A percentile compares a stretch with the other conserved stretches of the same genome.
Conservation (phyloP, 2,888 invertebrate species). For the Noctuana brunneofusca region DNA sequence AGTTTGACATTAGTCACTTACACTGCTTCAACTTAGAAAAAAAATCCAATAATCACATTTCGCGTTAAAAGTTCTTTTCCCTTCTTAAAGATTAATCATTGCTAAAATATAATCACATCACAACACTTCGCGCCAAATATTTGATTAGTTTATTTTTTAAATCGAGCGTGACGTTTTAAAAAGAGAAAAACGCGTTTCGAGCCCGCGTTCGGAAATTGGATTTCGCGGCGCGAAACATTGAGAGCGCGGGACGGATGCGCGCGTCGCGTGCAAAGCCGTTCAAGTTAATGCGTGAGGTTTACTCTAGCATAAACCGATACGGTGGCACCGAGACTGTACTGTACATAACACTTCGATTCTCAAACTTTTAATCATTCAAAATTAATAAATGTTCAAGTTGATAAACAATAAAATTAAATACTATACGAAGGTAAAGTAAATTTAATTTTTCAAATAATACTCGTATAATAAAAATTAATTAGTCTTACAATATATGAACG, state of each 20-base stretch:
- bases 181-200: slow-evolving; percentile 27
- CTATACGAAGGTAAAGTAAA: too few species aligned
- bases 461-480: too few species aligned
- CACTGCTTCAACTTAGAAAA: slow-evolving; percentile 28
- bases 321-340: slow-evolving; percentile 36
- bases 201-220: slow-evolving; percentile 47
- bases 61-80: background rate
- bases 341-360: slow-evolving; percentile 40
- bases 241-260: slow-evolving; percentile 65
- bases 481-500: too few species aligned
- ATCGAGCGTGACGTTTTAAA: slow-evolving; percentile 27
- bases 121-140: slow-evolving; percentile 30
- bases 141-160: slow-evolving; percentile 37
- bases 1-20: slow-evolving; percentile 37
- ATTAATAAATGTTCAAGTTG: background rate
- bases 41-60: slow-evolving; percentile 20
- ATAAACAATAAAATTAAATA: too few species aligned
- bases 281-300: slow-evolving; percentile 64
- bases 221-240: slow-evolving; percentile 67
- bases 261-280: slow-evolving; percentile 70
- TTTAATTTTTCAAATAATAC: too few species aligned
- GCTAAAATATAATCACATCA: slow-evolving; percentile 38
- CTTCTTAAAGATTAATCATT: background rate
- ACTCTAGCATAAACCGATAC: slow-evolving; percentile 56
- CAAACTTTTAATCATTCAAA: slow-evolving; percentile 35